phyloP scores from a whole-genome alignment of 2,888 invertebrate genomes.

The Thereva nobilitata region DNA sequence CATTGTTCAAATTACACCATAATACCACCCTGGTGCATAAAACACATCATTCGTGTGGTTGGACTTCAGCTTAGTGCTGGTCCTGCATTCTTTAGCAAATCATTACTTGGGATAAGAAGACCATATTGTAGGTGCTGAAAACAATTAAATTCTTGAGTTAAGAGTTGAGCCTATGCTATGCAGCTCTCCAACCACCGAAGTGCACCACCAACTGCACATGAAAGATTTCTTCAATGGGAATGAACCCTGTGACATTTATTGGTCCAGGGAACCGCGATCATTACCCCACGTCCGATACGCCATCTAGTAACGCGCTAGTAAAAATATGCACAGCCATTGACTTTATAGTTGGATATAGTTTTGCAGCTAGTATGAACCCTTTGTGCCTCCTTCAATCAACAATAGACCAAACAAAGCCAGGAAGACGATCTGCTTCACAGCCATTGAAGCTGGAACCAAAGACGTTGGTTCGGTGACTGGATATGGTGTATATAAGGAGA shows the following conservation, averaged over 20 bases:
- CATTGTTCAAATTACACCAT: conserved; percentile 18
- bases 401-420: conserved; percentile 29
- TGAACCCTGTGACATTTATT: conserved; percentile 33
- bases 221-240: not conserved
- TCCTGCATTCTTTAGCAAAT: conserved; percentile 20
- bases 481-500: too few species aligned
- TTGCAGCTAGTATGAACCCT: conserved; percentile 1
- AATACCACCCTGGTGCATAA: conserved; percentile 16
- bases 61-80: conserved; percentile 4
- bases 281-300: not conserved
- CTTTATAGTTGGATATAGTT: too few species aligned
- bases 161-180: not conserved
- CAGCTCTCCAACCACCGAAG: too few species aligned
- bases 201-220: too few species aligned
- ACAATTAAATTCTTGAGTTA: conserved; percentile 27
- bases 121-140: conserved; percentile 27
- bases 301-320: not conserved
- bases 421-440: conserved; percentile 25
- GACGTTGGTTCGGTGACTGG: not conserved
- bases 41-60: conserved; percentile 25
- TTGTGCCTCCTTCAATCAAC: not conserved
- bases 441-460: not conserved
- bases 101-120: conserved; percentile 24
- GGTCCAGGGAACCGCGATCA: conserved; percentile 12
- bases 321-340: too few species aligned